phyloP scores from a whole-genome alignment of 2,113 vertebrate genomes.

The Rhipidura dahli region DNA sequence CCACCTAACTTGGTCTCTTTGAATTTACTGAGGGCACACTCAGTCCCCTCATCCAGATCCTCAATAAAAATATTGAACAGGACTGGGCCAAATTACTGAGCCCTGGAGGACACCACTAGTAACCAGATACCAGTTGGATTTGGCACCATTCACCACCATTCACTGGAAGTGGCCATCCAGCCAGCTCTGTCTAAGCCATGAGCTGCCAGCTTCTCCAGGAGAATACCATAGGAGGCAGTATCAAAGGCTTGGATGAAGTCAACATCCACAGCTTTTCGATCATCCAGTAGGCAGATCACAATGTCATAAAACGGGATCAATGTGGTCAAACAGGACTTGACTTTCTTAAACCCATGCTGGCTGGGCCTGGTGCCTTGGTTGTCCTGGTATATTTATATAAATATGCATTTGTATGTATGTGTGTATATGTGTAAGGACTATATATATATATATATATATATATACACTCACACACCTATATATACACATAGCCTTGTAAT shows the following conservation, averaged over 20 bases:
- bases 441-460: neutral
- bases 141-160: fast-evolving
- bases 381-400: too few relatives aligned
- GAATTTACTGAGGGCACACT: neutral
- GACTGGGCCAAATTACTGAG: neutral
- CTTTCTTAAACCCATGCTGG: neutral
- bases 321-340: neutral
- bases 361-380: neutral
- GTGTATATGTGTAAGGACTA: too few relatives aligned
- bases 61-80: neutral
- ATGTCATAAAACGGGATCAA: neutral
- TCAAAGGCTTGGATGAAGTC: neutral
- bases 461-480: too few relatives aligned
- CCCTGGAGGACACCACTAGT: neutral
- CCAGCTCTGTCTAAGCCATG: neutral
- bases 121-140: neutral
- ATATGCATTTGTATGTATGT: neutral
- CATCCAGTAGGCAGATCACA: neutral
- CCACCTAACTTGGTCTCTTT: neutral
- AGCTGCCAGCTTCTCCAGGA: neutral
- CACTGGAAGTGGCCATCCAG: neutral
- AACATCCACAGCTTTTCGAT: neutral
- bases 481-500: neutral
- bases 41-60: neutral
- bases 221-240: too few relatives aligned